Evolutionary conservation across 2,797 vertebrate genomes (phyloP), one percentile per base, ranked within the genome.

Genomic region (Sphenopsis melanotis): DNA sequence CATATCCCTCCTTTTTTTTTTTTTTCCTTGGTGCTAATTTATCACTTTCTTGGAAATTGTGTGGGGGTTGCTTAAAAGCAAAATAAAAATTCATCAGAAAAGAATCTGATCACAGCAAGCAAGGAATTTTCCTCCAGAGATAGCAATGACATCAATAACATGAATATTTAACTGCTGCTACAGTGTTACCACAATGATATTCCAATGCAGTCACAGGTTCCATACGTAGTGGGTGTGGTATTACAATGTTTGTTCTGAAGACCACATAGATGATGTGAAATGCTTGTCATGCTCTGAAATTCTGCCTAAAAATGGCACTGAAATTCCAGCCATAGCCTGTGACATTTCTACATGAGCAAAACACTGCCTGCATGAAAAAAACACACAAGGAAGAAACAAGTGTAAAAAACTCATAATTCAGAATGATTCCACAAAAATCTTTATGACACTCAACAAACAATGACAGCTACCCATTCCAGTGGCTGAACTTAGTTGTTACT

Each of bases 101-200:
- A 90, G 22, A 76, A 39, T 79, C 21, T 66, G 32, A 59, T 66
- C 59, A 39, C 16, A 79, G 10, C 13, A 80, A 78, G 32, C 22
- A 74, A 74, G 29, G 36, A 49, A n/a, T 87, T 92, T 85, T 95
- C 49, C 27, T 60, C 34, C 39, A 49, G n/a, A 74, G 52, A 59
- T 36, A 55, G 37, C 63, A 76, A 72, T 32, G 7, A 36, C 5
- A 30, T 81, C 69, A 75, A 19, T 83, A 83, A 46, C 27, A 76
- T 76, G 55, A 91, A 66, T 89, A 80, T 94, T 90, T 63, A 60
- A 37, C 26, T 66, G 11, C 30, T 83, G 27, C 39, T 78, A 26
- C 2, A 6, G 19, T 53, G 30, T 83, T 91, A 60, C 57, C 83
- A n/a, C 17, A 41, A 3, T 57, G 26, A 23, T 50, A 46, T 7